These are phyloP conservation scores for Argyrosomus japonicus DNA, from an alignment of 2,113 vertebrate genomes.

Conservation along the genomic window DNA sequence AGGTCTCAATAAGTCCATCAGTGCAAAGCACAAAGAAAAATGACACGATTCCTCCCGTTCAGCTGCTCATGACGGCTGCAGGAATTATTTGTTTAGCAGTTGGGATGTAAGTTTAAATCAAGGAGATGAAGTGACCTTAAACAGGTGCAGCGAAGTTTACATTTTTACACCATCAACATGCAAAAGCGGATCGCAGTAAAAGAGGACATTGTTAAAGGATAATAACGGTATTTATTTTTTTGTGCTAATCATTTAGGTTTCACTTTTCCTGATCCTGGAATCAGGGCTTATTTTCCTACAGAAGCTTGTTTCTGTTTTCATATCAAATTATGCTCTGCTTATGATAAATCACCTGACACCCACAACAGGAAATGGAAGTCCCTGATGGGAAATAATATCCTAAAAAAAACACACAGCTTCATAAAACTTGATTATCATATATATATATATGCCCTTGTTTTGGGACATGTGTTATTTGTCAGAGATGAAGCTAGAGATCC, in stretches of 20 bases:
- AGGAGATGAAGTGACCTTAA: not conserved
- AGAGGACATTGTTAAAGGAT: not conserved
- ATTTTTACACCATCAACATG: not conserved
- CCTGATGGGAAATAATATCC: not conserved
- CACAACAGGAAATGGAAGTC: conserved; percentile 38
- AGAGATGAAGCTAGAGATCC: not conserved
- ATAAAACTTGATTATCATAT: conserved; percentile 12
- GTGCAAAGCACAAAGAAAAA: conserved; percentile 44
- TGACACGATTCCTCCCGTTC: conserved; percentile 29
- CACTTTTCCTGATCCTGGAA: conserved; percentile 17
- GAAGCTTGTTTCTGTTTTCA: conserved; percentile 25
- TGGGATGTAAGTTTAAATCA: conserved; percentile 13
- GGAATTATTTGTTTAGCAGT: not conserved
- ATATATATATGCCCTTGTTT: not conserved
- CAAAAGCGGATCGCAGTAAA: not conserved
- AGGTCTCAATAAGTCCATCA: conserved; percentile 71
- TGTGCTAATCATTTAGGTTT: conserved; percentile 7
- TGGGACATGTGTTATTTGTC: not conserved
- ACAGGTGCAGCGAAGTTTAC: not conserved
- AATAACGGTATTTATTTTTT: not conserved
- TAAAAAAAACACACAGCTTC: conserved; percentile 29
- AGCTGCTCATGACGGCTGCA: not conserved
- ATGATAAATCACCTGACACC: conserved; percentile 30
- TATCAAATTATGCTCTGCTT: conserved; percentile 53
- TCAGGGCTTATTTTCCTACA: conserved; percentile 1